phyloP scores from a whole-genome alignment of 2,797 vertebrate species.

The Mycteria americana region DNA sequence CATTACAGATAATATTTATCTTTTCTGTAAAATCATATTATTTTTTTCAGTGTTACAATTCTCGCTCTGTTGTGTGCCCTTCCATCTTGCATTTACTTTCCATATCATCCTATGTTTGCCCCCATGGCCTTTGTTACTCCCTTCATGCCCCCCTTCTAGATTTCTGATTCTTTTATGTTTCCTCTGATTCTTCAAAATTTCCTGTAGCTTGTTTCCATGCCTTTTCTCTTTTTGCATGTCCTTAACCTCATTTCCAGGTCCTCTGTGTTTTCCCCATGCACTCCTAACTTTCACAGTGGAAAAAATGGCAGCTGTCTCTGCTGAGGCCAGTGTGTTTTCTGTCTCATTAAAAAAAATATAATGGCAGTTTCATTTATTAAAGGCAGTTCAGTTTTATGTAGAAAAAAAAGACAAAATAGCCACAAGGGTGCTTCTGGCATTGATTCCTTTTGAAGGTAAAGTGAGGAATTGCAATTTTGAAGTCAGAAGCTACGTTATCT shows the following conservation, averaged over 20 bases:
- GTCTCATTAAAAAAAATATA: not conserved
- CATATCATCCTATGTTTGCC: not conserved
- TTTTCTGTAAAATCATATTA: not conserved
- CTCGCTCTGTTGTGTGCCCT: not conserved
- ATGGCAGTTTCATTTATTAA: not conserved
- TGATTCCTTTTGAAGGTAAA: not conserved
- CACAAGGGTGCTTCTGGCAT: not conserved
- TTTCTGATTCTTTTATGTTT: not conserved
- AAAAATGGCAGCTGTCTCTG: not conserved
- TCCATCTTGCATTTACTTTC: not conserved
- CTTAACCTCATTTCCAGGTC: not conserved
- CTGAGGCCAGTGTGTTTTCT: not conserved
- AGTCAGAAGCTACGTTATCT: not conserved
- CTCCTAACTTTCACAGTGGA: not conserved
- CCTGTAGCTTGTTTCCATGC: not conserved
- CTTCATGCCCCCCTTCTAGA: not conserved
- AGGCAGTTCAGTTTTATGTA: not conserved
- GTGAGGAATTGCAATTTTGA: not conserved
- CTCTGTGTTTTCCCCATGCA: not conserved
- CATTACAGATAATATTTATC: not conserved
- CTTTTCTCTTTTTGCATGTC: not conserved
- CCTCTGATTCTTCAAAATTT: slow-evolving; percentile 14
- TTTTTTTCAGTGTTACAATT: not conserved
- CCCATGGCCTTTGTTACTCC: not conserved
- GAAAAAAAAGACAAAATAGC: not conserved